These are phyloP conservation scores for Pipra filicauda DNA, from an alignment of 2,113 vertebrate genomes.

Conservation along the genomic window DNA sequence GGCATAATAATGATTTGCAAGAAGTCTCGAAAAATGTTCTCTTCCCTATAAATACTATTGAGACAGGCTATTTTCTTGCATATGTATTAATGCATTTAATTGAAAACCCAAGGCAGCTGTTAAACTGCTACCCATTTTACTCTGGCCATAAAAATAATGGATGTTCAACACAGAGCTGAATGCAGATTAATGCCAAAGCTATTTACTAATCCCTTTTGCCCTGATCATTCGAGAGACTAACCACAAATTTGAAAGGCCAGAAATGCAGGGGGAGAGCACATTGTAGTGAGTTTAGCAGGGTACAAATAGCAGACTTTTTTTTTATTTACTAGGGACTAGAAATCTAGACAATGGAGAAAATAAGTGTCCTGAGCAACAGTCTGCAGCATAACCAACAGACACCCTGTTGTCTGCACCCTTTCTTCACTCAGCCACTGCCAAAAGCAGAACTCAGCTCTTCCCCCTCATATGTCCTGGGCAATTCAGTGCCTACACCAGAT, in stretches of 20 bases:
- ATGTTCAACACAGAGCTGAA: constrained; percentile 33
- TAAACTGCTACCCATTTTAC: constrained; percentile 35
- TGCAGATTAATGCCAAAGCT: constrained; percentile 36
- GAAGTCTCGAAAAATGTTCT: constrained; percentile 11
- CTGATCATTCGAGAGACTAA: neutral
- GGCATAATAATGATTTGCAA: neutral
- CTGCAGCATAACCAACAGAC: neutral
- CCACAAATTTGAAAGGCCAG: neutral
- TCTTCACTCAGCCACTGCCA: neutral
- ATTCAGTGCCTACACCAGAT: neutral
- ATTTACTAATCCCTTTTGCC: constrained; percentile 36
- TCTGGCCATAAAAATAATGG: constrained; percentile 50
- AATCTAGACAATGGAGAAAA: neutral
- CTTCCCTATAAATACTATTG: constrained; percentile 22
- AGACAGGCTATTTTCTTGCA: constrained; percentile 35
- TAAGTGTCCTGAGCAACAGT: neutral
- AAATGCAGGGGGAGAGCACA: neutral
- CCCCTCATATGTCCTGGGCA: neutral
- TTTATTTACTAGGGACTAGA: neutral
- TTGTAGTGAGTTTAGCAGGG: neutral
- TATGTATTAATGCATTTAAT: constrained; percentile 46
- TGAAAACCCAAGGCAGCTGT: constrained; percentile 51
- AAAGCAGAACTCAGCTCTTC: neutral
- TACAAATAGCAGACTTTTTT: neutral
- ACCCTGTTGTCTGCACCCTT: neutral